These are phyloP conservation scores for Prolemur simus DNA, from an alignment of 2,113 vertebrate genomes.

Conservation along the genomic window DNA sequence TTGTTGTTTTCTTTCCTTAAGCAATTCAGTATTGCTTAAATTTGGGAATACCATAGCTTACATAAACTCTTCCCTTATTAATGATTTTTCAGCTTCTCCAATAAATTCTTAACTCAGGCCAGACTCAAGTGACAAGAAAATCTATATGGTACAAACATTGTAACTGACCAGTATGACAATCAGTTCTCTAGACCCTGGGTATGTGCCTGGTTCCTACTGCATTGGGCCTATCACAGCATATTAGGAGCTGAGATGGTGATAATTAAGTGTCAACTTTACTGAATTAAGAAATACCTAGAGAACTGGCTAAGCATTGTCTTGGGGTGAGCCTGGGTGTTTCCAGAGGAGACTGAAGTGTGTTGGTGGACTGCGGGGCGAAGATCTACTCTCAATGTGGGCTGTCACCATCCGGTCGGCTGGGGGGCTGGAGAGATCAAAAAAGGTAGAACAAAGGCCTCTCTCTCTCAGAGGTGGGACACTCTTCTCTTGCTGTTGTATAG, in stretches of 20 bases:
- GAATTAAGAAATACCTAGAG: background rate
- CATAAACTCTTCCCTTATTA: background rate
- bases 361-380: background rate
- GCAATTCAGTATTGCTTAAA: background rate
- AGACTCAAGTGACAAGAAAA: background rate
- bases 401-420: background rate
- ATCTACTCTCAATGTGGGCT: background rate
- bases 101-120: background rate
- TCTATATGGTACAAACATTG: background rate
- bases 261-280: background rate
- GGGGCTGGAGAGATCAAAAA: background rate
- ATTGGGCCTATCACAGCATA: background rate
- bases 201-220: background rate
- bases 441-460: background rate
- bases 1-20: background rate
- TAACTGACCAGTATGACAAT: background rate
- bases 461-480: background rate
- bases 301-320: background rate
- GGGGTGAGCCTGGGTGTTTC: background rate
- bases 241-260: background rate
- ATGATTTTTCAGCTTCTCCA: slow-evolving; percentile 5
- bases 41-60: background rate
- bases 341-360: background rate
- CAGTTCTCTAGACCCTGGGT: background rate
- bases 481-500: background rate